These are phyloP conservation scores for Cricetomys ansorgei DNA, from an alignment of 2,113 vertebrate species.

Conservation along the genomic window DNA sequence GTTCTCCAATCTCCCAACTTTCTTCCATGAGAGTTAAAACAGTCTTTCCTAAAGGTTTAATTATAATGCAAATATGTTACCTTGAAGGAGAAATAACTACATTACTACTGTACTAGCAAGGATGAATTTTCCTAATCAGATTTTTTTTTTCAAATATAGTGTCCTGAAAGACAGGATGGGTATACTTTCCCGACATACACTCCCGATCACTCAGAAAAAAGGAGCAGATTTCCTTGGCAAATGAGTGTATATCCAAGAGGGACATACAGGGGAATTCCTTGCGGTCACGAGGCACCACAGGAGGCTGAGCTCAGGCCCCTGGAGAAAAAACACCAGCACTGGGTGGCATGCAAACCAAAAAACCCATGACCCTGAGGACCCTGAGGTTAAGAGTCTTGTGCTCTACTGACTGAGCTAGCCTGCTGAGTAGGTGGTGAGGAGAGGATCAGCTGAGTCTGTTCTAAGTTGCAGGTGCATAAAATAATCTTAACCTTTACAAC, in stretches of 20 bases:
- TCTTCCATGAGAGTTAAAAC: not conserved
- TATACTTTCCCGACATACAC: too few relatives aligned
- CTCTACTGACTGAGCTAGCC: too few relatives aligned
- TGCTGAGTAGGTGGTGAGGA: not conserved
- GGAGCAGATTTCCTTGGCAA: too few relatives aligned
- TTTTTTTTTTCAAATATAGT: not conserved
- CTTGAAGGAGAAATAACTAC: slow-evolving; percentile 3
- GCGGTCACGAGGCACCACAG: too few relatives aligned
- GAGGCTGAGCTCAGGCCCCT: too few relatives aligned
- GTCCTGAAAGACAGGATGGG: not conserved
- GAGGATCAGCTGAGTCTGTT: not conserved
- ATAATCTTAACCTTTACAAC: not conserved
- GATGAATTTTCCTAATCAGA: not conserved
- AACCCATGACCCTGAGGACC: too few relatives aligned
- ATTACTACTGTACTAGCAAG: slow-evolving; percentile 15
- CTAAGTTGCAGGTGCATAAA: not conserved
- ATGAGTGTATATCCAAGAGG: too few relatives aligned
- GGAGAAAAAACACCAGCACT: too few relatives aligned
- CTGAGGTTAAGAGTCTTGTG: too few relatives aligned
- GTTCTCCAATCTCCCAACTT: not conserved
- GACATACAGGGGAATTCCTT: too few relatives aligned
- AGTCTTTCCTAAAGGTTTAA: slow-evolving; percentile 6
- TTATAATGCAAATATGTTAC: slow-evolving; percentile 54
- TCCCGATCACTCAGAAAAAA: too few relatives aligned
- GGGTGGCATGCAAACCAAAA: too few relatives aligned